These are phyloP conservation scores for Dendrolimus pini DNA, from an alignment of 2,888 invertebrate species.

Conservation along the genomic window DNA sequence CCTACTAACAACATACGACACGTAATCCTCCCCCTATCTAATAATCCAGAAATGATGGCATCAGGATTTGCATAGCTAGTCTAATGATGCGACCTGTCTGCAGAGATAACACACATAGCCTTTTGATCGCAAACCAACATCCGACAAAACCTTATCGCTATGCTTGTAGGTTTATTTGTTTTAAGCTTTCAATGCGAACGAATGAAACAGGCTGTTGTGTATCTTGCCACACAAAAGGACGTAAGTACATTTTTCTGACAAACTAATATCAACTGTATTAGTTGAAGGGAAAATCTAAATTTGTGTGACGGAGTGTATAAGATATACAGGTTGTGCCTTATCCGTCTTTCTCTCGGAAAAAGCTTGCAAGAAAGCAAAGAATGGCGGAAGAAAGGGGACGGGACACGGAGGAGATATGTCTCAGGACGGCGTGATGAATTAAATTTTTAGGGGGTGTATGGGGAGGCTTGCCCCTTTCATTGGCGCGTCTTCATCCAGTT, in stretches of 20 bases:
- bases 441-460: slow-evolving; percentile 72
- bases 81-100: slow-evolving; percentile 12
- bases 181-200: slow-evolving; percentile 70
- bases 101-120: slow-evolving; percentile 39
- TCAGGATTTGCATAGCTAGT: background rate
- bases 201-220: slow-evolving; percentile 61
- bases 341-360: slow-evolving; percentile 59
- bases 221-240: slow-evolving; percentile 34
- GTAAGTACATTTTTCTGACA: slow-evolving; percentile 10
- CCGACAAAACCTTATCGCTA: slow-evolving; percentile 61
- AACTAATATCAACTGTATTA: slow-evolving; percentile 12
- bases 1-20: no score
- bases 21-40: background rate
- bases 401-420: slow-evolving; percentile 70
- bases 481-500: slow-evolving; percentile 64
- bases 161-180: slow-evolving; percentile 67
- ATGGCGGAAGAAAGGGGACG: slow-evolving; percentile 70
- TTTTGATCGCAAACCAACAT: slow-evolving; percentile 57
- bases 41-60: background rate
- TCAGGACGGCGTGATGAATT: slow-evolving; percentile 72
- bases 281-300: slow-evolving; percentile 8
- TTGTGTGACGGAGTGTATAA: slow-evolving; percentile 11
- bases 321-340: slow-evolving; percentile 37
- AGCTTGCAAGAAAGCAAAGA: slow-evolving; percentile 75
- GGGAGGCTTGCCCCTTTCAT: slow-evolving; percentile 57